Evolutionary conservation across 2,797 vertebrate genomes (phyloP), one percentile per base, ranked within the genome.

Genomic region (Hirundo rustica): DNA sequence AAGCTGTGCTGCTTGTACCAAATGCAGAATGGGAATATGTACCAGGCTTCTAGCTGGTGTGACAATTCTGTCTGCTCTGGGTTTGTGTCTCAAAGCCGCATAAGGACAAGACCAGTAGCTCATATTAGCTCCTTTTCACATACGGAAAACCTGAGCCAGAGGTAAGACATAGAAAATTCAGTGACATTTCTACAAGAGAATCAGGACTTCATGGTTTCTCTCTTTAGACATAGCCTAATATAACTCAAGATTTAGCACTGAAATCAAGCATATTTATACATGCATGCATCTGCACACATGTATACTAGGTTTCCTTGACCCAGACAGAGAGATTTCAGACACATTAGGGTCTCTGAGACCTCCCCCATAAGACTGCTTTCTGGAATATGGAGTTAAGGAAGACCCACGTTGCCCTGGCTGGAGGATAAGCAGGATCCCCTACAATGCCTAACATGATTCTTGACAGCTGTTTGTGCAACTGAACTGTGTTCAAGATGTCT

Each of bases 261-360:
- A 88, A 77, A n/a, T 80, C 3, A 76, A 47, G 5, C 5, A 13
- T 66, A 54, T 76, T 47, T 92, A 34, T 54, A 22, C 53, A 64
- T 2, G 3, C 1, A 1, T 42, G 26, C 10, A 14, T 53, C 32
- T 58, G 13, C 9, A 38, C n/a, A 38, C 1, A 4, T n/a, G 10
- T 15, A n/a, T 47, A 23, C 23, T 50, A 44, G 12, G 5, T 73
- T 83, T 20, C 29, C 20, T 55, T 23, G 36, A 53, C 16, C 51
- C 7, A 53, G 18, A 44, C 25, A 36, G 7, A 61, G 3, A 22
- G 53, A 45, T 53, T 80, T 78, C 57, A 68, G 42, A 50, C 7
- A 25, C 26, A 67, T 11, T 10, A 32, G 11, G 23, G 9, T 72
- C 16, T 76, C 44, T 82, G 16, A 89, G 38, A 34, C 6, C 57